phyloP scores from a whole-genome alignment of 2,797 vertebrate genomes.

The Crocodylus rhombifer region DNA sequence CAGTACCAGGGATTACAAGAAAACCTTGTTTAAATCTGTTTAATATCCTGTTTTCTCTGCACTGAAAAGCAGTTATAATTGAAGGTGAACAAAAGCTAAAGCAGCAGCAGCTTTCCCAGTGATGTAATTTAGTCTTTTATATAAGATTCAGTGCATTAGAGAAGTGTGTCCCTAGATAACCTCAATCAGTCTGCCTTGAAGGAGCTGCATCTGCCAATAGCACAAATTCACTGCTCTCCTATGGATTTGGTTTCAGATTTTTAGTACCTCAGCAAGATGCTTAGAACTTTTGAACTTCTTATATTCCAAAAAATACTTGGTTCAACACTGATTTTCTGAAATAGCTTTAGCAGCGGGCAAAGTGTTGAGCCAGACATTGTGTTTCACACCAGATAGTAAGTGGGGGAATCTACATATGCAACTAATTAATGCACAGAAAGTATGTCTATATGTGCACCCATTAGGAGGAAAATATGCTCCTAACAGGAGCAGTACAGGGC shows the following conservation, averaged over 20 bases:
- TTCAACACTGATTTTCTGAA: background rate
- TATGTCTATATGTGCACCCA: no score
- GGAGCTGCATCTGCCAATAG: background rate
- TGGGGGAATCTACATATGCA: no score
- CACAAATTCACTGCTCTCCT: background rate
- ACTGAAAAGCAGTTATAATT: background rate
- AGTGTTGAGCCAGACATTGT: background rate
- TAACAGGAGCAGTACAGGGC: no score
- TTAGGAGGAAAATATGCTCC: no score
- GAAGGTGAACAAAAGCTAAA: no score
- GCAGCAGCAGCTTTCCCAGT: background rate
- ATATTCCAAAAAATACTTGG: background rate
- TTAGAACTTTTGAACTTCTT: background rate
- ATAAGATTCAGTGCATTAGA: background rate
- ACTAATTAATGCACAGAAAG: no score
- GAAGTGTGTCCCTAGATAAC: background rate
- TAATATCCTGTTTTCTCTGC: background rate
- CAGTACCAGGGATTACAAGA: background rate
- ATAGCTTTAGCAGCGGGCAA: background rate
- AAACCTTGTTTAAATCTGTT: background rate
- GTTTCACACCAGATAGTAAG: no score
- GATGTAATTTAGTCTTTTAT: background rate
- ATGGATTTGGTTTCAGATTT: background rate
- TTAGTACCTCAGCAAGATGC: background rate
- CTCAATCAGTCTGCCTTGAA: background rate